Evolutionary conservation across 2,113 vertebrate species (phyloP).

Genomic region (Lichenostomus cassidix): DNA sequence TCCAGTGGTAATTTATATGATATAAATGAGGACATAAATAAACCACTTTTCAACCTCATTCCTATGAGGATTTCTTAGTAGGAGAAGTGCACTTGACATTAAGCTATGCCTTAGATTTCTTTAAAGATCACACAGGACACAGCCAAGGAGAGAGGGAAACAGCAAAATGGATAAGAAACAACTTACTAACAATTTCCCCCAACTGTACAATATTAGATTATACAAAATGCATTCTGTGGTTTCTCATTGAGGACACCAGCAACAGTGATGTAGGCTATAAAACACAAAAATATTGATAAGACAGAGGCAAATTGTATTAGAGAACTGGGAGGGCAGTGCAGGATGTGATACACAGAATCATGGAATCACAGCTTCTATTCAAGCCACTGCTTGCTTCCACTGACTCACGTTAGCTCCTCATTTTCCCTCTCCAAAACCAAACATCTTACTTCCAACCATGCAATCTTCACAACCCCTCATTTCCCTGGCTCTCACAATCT

Average conservation of each 20-base stretch:
- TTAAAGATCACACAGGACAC: neutral
- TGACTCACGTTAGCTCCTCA: fast-evolving
- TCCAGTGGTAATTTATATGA: neutral
- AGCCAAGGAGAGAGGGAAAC: neutral
- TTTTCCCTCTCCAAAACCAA: neutral
- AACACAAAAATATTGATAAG: neutral
- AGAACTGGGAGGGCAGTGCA: neutral
- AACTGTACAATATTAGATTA: neutral
- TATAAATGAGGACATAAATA: neutral
- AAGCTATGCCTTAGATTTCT: neutral
- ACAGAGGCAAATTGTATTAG: neutral
- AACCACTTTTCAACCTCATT: neutral
- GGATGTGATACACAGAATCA: neutral
- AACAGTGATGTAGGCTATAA: neutral
- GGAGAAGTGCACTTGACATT: neutral
- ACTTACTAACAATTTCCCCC: neutral
- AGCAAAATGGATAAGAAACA: neutral
- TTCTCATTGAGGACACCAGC: neutral
- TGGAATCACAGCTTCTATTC: neutral
- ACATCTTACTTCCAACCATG: neutral
- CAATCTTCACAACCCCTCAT: neutral
- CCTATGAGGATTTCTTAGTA: neutral
- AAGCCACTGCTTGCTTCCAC: neutral
- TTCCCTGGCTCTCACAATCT: neutral
- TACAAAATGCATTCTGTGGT: neutral